phyloP scores from a whole-genome alignment of 2,113 vertebrate species.

The Calonectris borealis region DNA sequence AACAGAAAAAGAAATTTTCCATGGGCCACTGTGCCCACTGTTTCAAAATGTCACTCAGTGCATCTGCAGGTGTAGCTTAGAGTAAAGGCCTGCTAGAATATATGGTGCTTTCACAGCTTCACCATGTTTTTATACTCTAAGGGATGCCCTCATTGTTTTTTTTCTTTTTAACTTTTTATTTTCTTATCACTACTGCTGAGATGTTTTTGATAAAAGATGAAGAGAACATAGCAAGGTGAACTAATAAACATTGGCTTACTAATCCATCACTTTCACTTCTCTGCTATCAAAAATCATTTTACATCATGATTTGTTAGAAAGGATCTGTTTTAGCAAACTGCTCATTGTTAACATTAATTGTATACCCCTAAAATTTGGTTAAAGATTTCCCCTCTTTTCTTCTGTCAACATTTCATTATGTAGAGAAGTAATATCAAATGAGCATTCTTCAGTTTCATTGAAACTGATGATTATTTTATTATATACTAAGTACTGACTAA shows the following conservation, averaged over 20 bases:
- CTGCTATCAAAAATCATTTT: background rate
- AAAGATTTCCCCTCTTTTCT: background rate
- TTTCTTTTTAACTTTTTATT: background rate
- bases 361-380: background rate
- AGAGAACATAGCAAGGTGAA: background rate
- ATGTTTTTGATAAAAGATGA: background rate
- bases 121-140: background rate
- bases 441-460: background rate
- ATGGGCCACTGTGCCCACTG: background rate
- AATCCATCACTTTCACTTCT: background rate
- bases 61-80: background rate
- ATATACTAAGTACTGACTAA: background rate
- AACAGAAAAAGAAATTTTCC: background rate
- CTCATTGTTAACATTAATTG: background rate
- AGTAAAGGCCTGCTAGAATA: background rate
- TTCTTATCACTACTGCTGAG: background rate
- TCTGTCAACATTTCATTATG: background rate
- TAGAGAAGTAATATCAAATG: background rate
- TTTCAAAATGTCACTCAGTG: background rate
- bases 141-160: accelerated
- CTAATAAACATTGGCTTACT: background rate
- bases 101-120: background rate
- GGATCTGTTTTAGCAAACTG: background rate
- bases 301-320: background rate
- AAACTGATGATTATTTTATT: slow-evolving; percentile 18